phyloP scores from a whole-genome alignment of 2,888 invertebrate species.

The Suillia variegata region DNA sequence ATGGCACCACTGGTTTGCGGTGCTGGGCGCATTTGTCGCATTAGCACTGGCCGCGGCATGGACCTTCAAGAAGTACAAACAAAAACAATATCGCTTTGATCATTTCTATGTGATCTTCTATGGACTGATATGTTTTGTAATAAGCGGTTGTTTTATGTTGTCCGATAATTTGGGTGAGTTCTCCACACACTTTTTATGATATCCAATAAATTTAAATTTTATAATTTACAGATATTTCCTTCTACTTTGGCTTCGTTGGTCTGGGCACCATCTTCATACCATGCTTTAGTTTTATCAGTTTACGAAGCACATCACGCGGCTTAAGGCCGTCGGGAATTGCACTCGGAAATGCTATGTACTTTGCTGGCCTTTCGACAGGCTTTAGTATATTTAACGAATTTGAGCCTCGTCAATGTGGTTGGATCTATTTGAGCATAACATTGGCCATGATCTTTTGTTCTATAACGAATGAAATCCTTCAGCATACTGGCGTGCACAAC shows the following conservation, averaged over 20 bases:
- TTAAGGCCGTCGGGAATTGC: slow-evolving; percentile 44
- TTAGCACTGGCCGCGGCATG: slow-evolving; percentile 40
- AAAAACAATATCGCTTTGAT: slow-evolving; percentile 44
- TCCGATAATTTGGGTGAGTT: slow-evolving; percentile 45
- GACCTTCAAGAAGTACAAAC: slow-evolving; percentile 43
- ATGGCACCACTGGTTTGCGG: slow-evolving; percentile 47
- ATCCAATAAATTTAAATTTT: no score
- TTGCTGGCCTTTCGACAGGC: slow-evolving; percentile 40
- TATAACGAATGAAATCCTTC: slow-evolving; percentile 46
- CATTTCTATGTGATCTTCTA: slow-evolving; percentile 53
- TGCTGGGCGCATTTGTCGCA: slow-evolving; percentile 33
- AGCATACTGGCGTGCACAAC: slow-evolving; percentile 40
- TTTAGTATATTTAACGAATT: slow-evolving; percentile 48
- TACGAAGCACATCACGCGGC: slow-evolving; percentile 43
- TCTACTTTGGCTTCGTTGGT: slow-evolving; percentile 48
- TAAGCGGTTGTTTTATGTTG: slow-evolving; percentile 48
- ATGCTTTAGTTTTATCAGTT: slow-evolving; percentile 46
- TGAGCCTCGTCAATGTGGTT: slow-evolving; percentile 40
- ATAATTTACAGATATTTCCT: slow-evolving; percentile 43
- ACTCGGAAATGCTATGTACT: slow-evolving; percentile 41
- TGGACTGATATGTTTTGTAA: slow-evolving; percentile 46
- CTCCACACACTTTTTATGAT: not conserved
- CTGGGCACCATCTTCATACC: slow-evolving; percentile 42
- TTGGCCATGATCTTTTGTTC: slow-evolving; percentile 34
- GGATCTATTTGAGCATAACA: slow-evolving; percentile 39